Evolutionary conservation across 2,797 vertebrate species (phyloP).

Genomic region (Centroberyx gerrardi): DNA sequence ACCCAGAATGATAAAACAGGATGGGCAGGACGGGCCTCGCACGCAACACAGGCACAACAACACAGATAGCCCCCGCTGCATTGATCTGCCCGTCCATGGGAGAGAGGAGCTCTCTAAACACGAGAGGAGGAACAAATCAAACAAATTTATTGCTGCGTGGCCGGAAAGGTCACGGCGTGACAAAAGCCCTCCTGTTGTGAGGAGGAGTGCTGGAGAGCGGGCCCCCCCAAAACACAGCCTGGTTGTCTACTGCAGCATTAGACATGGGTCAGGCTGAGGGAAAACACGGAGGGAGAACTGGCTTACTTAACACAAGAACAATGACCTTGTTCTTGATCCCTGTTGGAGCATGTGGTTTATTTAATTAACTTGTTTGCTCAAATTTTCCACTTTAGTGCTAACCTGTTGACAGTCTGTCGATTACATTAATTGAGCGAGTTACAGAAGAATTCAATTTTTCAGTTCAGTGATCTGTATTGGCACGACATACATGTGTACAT

Average conservation of each 20-base stretch:
- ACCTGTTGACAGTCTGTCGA: not conserved
- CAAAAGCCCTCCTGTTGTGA: constrained; percentile 86
- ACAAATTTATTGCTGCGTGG: constrained; percentile 81
- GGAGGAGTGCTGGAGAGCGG: constrained; percentile 69
- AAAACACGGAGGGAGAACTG: constrained; percentile 50
- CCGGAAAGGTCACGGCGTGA: constrained; percentile 79
- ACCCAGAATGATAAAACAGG: constrained; percentile 62
- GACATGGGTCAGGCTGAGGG: constrained; percentile 78
- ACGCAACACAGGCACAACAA: constrained; percentile 50
- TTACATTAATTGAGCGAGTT: not conserved
- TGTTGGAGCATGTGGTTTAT: constrained; percentile 54
- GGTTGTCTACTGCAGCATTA: constrained; percentile 68
- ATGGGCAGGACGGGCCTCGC: constrained; percentile 57
- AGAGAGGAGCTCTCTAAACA: constrained; percentile 71
- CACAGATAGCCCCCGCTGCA: not conserved
- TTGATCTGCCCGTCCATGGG: constrained; percentile 49
- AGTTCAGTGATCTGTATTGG: constrained; percentile 19
- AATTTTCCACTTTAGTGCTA: constrained; percentile 48
- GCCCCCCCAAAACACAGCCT: constrained; percentile 55
- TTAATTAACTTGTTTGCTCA: constrained; percentile 48
- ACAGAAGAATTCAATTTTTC: not conserved
- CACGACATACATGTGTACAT: not conserved
- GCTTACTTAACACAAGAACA: constrained; percentile 45
- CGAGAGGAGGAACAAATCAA: constrained; percentile 80
- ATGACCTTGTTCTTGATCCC: constrained; percentile 60